Evolutionary conservation across 1,140 invertebrate genomes (phyloP), one percentile per base, ranked within the genome.

Genomic region (Drosophila saltans): DNA sequence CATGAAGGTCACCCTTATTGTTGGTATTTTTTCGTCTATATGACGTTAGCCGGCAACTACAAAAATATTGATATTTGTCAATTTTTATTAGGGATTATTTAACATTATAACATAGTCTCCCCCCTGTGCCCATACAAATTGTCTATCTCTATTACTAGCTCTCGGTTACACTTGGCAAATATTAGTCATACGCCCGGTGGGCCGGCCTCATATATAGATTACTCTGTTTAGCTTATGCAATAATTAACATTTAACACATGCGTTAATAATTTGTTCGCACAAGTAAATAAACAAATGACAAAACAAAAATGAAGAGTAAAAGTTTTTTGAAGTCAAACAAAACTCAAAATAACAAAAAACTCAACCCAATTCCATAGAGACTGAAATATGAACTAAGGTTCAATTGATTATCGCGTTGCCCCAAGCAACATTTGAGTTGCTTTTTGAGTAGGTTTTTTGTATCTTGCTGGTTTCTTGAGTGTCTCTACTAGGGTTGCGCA

Each of bases 331-430:
- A 66, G 78, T 78, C 66, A 85, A 75, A 75, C 79, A 80, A 71
- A 77, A 58, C 28, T 33, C 55, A 52, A 63, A 72, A 60, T 59
- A 52, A 59, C 33, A 48, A 52, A 66, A 77, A 39, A 76, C 82
- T 83, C 84, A 88, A 88, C 83, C 83, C 80, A 88, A 88, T 83
- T 88, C 81, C 80, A 69, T 56, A 62, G 71, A 75, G 65, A 60
- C 39, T 33, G 45, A n/a, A 40, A 33, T n/a, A 48, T 61, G 55
- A 75, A 80, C 80, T 88, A 89, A 88, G 83, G 84, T 89, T 88
- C 83, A 86, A 86, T 86, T 86, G 82, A 85, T 72, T 64, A 63
- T 33, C 72, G 61, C 60, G 75, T 78, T 72, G 75, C 75, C 74
- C 52, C 75, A 73, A 62, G 55, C 36, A 52, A 58, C 60, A 65